Evolutionary conservation across 2,888 invertebrate genomes (phyloP), one percentile per base, ranked within the genome.

Genomic region (Tineola bisselliella): DNA sequence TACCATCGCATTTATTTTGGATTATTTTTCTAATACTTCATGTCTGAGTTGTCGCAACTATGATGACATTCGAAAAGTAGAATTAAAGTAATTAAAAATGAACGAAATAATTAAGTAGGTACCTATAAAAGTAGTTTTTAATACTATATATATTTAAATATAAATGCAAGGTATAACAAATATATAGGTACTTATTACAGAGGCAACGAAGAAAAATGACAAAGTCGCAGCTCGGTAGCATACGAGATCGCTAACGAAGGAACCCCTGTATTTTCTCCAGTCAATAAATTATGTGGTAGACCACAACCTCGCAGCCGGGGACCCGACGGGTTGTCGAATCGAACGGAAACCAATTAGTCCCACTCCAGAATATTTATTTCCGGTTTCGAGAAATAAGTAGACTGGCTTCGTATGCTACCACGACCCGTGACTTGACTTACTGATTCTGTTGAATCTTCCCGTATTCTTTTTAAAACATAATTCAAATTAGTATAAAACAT

Each of bases 271-370:
- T 58, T 58, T 59, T 48, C 70, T 72, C 72, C 68, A 71, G 74
- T 75, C 78, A 76, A 84, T 84, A 84, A 84, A 83, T 84, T 82
- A 81, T 76, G 80, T 75, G 82, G 83, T 69, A 69, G 73, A 72
- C 61, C 54, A 15, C 61, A 48, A 44, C 58, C 54, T 81, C 82
- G 73, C 79, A 73, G 69, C 68, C 69, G 69, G 70, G 68, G n/a
- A 15, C 60, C 44, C 71, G 68, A 68, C 75, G 76, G 79, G 75
- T 78, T 78, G 82, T 81, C 81, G 79, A 80, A 77, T 79, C 81
- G 80, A 78, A 77, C 80, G 79, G 79, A 78, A 79, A 81, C 84
- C 83, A 84, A 86, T 86, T 86, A 84, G 84, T 84, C 81, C 76
- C 71, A 70, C 73, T 73, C 72, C 72, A 72, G 78, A 77, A 83